Base-by-base conservation (phyloP, 1,140 invertebrate genomes). In the Panulirus ornatus region DNA sequence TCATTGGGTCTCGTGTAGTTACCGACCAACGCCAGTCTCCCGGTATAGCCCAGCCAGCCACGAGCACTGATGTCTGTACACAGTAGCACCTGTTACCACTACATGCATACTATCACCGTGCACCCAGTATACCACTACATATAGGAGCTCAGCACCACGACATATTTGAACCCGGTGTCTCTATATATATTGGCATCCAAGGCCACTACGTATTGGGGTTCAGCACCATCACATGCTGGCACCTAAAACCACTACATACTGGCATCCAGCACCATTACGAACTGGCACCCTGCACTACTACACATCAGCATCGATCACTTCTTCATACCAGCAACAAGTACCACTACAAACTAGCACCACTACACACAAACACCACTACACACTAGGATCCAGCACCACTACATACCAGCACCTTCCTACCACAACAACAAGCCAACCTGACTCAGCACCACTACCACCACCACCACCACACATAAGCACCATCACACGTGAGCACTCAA, bases 1-100 rank as follows among this genome's bases (percentile, higher is more conserved):
- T 73, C 83, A 85, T 85, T 75, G 83, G n/a, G 2, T n/a, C 19
- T 51, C 19, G 42, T 27, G 16, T 27, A 27, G 19, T n/a, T 9
- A 30, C 44, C 40, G 38, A 40, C 42, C 75, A 19, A 5, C 22
- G 38, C 11, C 75, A n/a, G n/a, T n/a, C n/a, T n/a, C n/a, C n/a
- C n/a, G n/a, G n/a, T n/a, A n/a, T n/a, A n/a, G n/a, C n/a, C n/a
- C n/a, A n/a, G n/a, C n/a, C n/a, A n/a, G n/a, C n/a, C n/a, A n/a
- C n/a, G n/a, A n/a, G n/a, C n/a, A n/a, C n/a, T n/a, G n/a, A n/a
- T n/a, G n/a, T n/a, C n/a, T n/a, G n/a, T n/a, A n/a, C n/a, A n/a
- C n/a, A n/a, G n/a, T n/a, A n/a, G n/a, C n/a, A n/a, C n/a, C n/a
- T n/a, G n/a, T n/a, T n/a, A n/a, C n/a, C n/a, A 40, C 71, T 75